These are phyloP conservation scores for Lagopus leucura DNA, from an alignment of 2,113 vertebrate species.

Conservation along the genomic window DNA sequence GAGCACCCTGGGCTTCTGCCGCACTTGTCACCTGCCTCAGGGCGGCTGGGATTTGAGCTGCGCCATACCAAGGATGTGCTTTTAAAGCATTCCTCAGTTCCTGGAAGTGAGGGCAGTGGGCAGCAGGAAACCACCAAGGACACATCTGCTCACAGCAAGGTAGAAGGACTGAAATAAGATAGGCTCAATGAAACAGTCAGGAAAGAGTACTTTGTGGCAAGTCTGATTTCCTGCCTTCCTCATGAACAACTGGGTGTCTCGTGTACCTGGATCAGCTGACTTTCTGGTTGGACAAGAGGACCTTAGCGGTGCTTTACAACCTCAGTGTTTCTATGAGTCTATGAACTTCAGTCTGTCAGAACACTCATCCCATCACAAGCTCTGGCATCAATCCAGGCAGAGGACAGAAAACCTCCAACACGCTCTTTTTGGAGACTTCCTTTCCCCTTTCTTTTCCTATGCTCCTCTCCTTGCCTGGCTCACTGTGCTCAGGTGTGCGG, in stretches of 20 bases:
- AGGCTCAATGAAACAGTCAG: not conserved
- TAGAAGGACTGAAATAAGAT: not conserved
- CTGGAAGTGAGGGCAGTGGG: not conserved
- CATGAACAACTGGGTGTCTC: slow-evolving; percentile 25
- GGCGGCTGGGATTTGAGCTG: slow-evolving; percentile 31
- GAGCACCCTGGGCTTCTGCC: slow-evolving; percentile 30
- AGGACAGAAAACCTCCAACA: not conserved
- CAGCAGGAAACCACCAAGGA: not conserved
- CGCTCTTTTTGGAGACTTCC: not conserved
- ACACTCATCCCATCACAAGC: not conserved
- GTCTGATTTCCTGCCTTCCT: not conserved
- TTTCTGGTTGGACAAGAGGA: too few relatives aligned
- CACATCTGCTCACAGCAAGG: not conserved
- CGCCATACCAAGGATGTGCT: not conserved
- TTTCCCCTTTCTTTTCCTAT: not conserved
- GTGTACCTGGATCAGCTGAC: slow-evolving; percentile 50
- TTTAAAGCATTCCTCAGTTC: not conserved
- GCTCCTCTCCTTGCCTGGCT: not conserved
- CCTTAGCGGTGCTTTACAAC: too few relatives aligned
- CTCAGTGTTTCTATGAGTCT: too few relatives aligned
- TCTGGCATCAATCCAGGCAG: slow-evolving; percentile 53
- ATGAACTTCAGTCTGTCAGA: slow-evolving; percentile 38
- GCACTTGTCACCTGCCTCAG: slow-evolving; percentile 37
- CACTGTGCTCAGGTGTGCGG: not conserved
- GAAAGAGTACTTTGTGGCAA: not conserved